A percentile compares a stretch with the other conserved stretches of the same genome.
These are phyloP conservation scores for Nomia melanderi DNA, from an alignment of 1,140 invertebrate genomes.

Conservation along the genomic window DNA sequence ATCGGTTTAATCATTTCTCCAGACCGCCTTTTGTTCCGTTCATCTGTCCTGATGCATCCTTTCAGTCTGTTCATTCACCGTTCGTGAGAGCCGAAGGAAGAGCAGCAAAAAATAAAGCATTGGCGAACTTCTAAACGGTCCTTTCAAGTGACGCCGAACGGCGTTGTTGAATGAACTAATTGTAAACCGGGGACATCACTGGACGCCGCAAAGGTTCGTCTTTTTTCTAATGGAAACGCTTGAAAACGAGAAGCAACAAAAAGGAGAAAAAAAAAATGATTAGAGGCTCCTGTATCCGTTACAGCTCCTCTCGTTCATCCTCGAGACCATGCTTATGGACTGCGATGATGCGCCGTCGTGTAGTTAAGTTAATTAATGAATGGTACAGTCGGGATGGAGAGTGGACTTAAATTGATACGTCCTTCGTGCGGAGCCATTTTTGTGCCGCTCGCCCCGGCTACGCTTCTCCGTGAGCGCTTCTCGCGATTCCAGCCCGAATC, in stretches of 20 bases:
- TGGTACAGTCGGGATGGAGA: constrained; percentile 78
- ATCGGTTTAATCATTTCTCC: constrained; percentile 44
- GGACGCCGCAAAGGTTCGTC: not conserved
- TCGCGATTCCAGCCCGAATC: constrained; percentile 40
- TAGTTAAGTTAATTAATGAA: constrained; percentile 82
- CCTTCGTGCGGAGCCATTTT: constrained; percentile 77
- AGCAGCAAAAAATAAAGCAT: constrained; percentile 6
- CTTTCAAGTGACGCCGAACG: not conserved
- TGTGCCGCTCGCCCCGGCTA: constrained; percentile 57
- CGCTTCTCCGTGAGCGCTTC: constrained; percentile 22
- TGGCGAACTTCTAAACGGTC: not conserved
- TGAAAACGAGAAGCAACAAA: not conserved
- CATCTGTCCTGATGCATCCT: constrained; percentile 45
- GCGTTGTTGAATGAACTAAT: not conserved
- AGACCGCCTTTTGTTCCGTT: constrained; percentile 49
- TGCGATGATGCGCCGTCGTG: constrained; percentile 75
- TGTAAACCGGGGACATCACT: not conserved
- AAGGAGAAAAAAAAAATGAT: constrained; percentile 36
- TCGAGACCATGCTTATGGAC: constrained; percentile 69
- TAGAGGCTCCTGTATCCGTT: constrained; percentile 65
- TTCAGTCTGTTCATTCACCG: constrained; percentile 28
- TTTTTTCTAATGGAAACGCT: not conserved
- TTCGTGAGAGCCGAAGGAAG: not conserved
- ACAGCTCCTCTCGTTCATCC: constrained; percentile 68
- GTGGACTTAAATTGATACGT: constrained; percentile 80